phyloP scores from a whole-genome alignment of 2,888 invertebrate species.

The Metacarcinus magister region DNA sequence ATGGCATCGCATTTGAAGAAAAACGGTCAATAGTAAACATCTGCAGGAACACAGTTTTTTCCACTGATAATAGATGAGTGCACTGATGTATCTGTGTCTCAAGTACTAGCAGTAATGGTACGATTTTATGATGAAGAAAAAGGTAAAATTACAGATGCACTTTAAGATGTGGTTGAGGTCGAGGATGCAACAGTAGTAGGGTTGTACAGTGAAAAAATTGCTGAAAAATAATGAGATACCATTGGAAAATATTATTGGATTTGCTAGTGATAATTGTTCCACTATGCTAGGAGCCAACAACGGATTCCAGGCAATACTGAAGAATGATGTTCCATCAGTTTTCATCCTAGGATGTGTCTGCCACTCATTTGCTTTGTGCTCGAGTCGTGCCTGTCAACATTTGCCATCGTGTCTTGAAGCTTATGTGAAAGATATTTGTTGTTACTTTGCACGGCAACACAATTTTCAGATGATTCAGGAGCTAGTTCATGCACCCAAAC shows the following conservation, averaged over 20 bases:
- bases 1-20: conserved; percentile 56
- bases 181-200: conserved; percentile 57
- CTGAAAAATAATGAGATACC: conserved; percentile 62
- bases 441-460: conserved; percentile 67
- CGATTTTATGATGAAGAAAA: conserved; percentile 65
- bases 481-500: conserved; percentile 38
- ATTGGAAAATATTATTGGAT: conserved; percentile 65
- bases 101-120: conserved; percentile 64
- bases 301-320: conserved; percentile 54
- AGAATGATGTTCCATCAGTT: conserved; percentile 65
- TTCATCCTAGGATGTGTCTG: conserved; percentile 71
- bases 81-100: conserved; percentile 63
- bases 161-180: conserved; percentile 63
- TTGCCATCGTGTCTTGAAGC: conserved; percentile 62
- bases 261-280: conserved; percentile 69
- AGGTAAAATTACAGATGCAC: conserved; percentile 65
- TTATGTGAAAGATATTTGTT: conserved; percentile 61
- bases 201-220: conserved; percentile 56
- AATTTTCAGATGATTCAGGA: conserved; percentile 55
- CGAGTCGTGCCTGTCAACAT: conserved; percentile 53
- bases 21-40: conserved; percentile 41
- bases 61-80: conserved; percentile 59
- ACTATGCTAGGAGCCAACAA: conserved; percentile 66
- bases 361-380: conserved; percentile 72
- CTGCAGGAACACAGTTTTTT: neutral